Percentiles rank a stretch among this genome's conserved stretches.
These are phyloP conservation scores for Merops nubicus DNA, from an alignment of 2,113 vertebrate genomes.

Conservation along the genomic window DNA sequence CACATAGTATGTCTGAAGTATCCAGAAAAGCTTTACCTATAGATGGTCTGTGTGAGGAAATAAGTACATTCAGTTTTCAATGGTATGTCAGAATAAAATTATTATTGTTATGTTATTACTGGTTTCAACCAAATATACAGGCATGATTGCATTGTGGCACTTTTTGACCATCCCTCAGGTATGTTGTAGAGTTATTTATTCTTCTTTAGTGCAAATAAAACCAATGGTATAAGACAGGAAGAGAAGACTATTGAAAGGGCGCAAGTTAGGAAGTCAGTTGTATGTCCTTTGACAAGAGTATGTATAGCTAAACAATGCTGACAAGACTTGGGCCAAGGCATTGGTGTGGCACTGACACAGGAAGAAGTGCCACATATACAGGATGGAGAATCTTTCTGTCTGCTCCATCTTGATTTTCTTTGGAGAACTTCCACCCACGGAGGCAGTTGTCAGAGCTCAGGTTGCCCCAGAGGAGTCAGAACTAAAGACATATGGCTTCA, in stretches of 20 bases:
- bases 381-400: background rate
- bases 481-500: background rate
- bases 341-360: background rate
- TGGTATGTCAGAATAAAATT: background rate
- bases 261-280: background rate
- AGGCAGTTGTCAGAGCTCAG: background rate
- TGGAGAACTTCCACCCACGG: background rate
- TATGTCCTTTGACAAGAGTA: background rate
- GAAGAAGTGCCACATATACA: background rate
- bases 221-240: background rate
- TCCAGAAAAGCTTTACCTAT: background rate
- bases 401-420: background rate
- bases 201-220: background rate
- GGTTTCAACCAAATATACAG: background rate
- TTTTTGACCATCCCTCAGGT: background rate
- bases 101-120: background rate
- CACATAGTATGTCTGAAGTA: background rate
- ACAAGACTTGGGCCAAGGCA: background rate
- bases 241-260: background rate
- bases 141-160: background rate
- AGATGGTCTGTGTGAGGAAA: background rate
- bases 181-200: background rate
- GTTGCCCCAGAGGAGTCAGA: background rate
- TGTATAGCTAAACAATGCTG: rapidly evolving
- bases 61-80: background rate